Evolutionary conservation across 2,888 invertebrate genomes (phyloP), one percentile per base, ranked within the genome.

Genomic region (Disparrhopalites patrizii): DNA sequence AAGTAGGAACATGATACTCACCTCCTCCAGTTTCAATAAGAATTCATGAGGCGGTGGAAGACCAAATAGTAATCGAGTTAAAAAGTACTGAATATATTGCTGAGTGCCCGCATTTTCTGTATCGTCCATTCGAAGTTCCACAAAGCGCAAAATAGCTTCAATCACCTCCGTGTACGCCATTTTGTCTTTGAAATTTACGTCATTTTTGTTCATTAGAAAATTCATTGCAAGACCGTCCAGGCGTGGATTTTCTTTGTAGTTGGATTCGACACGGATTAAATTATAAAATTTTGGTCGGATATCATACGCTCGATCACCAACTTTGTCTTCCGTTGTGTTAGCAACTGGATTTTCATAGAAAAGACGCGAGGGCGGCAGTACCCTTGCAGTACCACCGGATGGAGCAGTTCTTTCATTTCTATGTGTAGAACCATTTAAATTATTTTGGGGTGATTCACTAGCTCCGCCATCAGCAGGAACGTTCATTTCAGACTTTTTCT

Each of bases 181-280:
- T 80, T 91, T 91, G 30, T 71, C 71, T 36, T 71, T 70, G 18
- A 58, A 56, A 30, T 66, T 66, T 23, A 58, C 61, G 78, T 96
- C 95, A 0, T 92, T 89, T 1, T 93, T 93, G 58, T 93, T 93
- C 68, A 96, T 82, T 66, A 96, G 89, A 78, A 96, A 96, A 81
- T 94, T 96, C 81, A 79, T 78, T 67, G 81, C 81, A 75, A 82
- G 77, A 28, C 83, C 82, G 81, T 97, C 96, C 65, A 96, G 83
- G 79, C 95, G 95, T 0, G 95, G 95, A 51, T 90, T 88, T 76
- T 94, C 93, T 80, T 85, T 84, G 62, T 85, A 85, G 78, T 84
- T 86, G 67, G 84, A 82, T 76, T 93, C 93, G 5, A 89, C 82
- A 62, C 86, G 86, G 13, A 93, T 90, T 28, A 97, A 82, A 25